Evolutionary conservation across 2,888 invertebrate genomes (phyloP).

Genomic region (Monoplex corrugatus): DNA sequence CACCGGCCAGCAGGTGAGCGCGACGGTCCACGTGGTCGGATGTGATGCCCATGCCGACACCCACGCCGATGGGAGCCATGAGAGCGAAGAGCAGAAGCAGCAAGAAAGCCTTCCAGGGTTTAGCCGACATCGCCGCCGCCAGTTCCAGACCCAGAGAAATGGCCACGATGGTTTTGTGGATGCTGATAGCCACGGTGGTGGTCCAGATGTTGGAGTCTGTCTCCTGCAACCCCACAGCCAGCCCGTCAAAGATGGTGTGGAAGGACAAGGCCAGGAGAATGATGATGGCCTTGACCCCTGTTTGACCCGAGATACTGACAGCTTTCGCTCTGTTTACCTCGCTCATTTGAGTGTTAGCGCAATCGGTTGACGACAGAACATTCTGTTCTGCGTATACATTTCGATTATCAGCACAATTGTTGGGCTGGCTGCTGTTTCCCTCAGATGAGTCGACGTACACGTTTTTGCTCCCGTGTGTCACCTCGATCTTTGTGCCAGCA

Average conservation of each 20-base stretch:
- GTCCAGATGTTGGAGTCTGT: constrained; percentile 73
- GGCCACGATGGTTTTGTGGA: constrained; percentile 84
- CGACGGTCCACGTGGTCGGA: constrained; percentile 43
- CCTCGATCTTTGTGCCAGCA: no score
- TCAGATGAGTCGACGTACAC: no score
- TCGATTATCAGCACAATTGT: no score
- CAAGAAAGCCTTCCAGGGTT: constrained; percentile 29
- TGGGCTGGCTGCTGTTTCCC: no score
- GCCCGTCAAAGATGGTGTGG: constrained; percentile 84
- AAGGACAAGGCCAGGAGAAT: constrained; percentile 84
- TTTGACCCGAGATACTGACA: not conserved
- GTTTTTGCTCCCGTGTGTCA: no score
- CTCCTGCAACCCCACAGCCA: constrained; percentile 83
- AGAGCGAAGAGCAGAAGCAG: constrained; percentile 51
- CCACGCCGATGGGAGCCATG: constrained; percentile 54
- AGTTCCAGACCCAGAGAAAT: constrained; percentile 83
- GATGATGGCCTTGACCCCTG: constrained; percentile 79
- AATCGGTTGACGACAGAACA: no score
- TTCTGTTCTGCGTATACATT: no score
- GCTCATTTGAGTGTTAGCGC: no score
- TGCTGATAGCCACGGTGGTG: constrained; percentile 81
- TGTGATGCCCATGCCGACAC: constrained; percentile 51
- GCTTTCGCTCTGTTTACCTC: no score
- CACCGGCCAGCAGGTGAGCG: constrained; percentile 59
- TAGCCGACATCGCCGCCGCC: constrained; percentile 45